Conservation (phyloP, 2,113 vertebrate species). For the Prunella fulvescens region DNA sequence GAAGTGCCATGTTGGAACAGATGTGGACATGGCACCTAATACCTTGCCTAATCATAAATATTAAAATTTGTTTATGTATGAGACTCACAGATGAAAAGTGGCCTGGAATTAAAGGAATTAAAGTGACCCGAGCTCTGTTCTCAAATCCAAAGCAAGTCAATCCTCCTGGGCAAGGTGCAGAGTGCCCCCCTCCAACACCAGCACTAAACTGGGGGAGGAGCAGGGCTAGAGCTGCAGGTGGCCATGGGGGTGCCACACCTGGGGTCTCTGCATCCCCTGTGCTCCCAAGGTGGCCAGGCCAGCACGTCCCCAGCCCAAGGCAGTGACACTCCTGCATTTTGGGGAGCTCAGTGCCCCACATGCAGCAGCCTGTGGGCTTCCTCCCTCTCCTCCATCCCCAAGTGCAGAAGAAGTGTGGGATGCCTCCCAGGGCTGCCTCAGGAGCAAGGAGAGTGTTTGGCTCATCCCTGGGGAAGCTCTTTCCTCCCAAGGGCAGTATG, state of each 20-base stretch:
- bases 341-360: background rate
- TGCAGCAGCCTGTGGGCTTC: background rate
- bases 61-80: background rate
- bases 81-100: fast-evolving
- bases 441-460: background rate
- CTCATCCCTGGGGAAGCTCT: background rate
- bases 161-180: background rate
- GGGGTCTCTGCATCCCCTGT: background rate
- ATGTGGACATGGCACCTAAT: fast-evolving
- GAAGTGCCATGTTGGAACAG: background rate
- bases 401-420: background rate
- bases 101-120: background rate
- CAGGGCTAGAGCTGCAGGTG: background rate
- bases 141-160: background rate
- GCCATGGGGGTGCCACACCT: background rate
- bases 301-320: background rate
- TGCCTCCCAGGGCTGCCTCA: background rate
- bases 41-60: background rate
- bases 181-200: background rate
- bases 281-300: background rate
- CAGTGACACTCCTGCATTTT: background rate
- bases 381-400: background rate
- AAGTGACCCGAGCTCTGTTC: background rate
- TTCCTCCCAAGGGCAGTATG: background rate
- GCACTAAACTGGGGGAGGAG: background rate